A percentile compares a stretch with the other conserved stretches of the same genome.
Evolutionary conservation across 1,140 invertebrate species (phyloP).

Genomic region (Musca domestica): DNA sequence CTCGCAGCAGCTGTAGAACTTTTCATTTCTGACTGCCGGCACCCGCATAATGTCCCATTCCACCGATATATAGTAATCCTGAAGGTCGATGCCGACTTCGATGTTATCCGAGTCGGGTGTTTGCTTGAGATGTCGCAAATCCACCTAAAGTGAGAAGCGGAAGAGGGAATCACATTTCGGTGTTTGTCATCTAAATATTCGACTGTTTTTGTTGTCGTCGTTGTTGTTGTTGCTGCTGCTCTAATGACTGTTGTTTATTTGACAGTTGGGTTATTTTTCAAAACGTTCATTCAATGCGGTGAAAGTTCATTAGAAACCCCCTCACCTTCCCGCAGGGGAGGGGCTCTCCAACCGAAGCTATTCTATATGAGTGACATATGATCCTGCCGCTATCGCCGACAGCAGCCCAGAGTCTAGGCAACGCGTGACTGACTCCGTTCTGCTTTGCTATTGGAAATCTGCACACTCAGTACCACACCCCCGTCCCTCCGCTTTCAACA

Average conservation of each 20-base stretch:
- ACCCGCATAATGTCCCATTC: constrained; percentile 96
- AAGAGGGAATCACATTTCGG: background rate
- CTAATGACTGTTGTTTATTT: constrained; percentile 18
- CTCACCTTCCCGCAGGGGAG: background rate
- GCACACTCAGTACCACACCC: too few relatives aligned
- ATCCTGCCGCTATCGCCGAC: background rate
- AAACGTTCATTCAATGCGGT: constrained; percentile 12
- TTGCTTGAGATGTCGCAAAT: constrained; percentile 81
- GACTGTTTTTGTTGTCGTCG: background rate
- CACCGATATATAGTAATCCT: constrained; percentile 93
- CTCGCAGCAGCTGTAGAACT: constrained; percentile 87
- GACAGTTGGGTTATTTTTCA: constrained; percentile 23
- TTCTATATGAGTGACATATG: constrained; percentile 5
- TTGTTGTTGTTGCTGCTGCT: background rate
- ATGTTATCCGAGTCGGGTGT: constrained; percentile 78
- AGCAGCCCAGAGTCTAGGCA: too few relatives aligned
- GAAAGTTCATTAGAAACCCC: background rate
- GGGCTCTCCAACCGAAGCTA: background rate
- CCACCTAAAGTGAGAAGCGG: constrained; percentile 62
- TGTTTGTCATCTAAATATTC: background rate
- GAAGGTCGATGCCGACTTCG: constrained; percentile 85
- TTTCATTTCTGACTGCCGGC: constrained; percentile 81
- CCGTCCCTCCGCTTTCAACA: too few relatives aligned
- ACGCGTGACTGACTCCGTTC: too few relatives aligned
- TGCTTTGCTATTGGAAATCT: too few relatives aligned